Conservation (phyloP, 2,888 invertebrate genomes). For the Zhuqinia jingwanae region DNA sequence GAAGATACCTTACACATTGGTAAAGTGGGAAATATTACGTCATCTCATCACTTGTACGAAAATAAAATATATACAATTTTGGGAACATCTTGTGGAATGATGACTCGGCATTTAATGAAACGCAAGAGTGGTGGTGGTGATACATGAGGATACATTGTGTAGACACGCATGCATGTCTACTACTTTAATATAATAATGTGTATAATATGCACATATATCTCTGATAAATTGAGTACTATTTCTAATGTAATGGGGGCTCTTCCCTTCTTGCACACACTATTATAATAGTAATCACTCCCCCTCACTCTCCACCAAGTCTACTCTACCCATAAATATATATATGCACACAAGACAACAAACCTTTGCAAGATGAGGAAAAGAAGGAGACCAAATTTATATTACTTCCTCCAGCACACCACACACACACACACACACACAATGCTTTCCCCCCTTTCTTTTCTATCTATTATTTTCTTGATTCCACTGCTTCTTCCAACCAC, state of each 20-base stretch:
- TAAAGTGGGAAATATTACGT: no score
- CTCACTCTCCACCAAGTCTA: conserved; percentile 24
- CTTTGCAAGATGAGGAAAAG: no score
- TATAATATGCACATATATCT: background rate
- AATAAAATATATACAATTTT: no score
- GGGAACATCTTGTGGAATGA: no score
- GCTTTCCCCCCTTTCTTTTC: conserved; percentile 54
- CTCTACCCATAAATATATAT: background rate
- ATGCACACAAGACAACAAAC: background rate
- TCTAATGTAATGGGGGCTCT: conserved; percentile 62
- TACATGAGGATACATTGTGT: no score
- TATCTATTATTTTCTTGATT: conserved; percentile 49
- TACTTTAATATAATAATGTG: no score
- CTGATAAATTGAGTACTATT: conserved; percentile 11
- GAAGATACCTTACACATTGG: no score
- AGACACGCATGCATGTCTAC: no score
- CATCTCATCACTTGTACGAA: no score
- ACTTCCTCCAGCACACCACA: conserved; percentile 30
- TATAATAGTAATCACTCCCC: conserved; percentile 72
- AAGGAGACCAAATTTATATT: no score
- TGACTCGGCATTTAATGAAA: no score
- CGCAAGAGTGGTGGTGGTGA: no score
- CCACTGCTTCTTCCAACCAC: conserved; percentile 39
- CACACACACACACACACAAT: conserved; percentile 60
- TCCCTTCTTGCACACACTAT: conserved; percentile 46